These are phyloP conservation scores for Smittia aterrima DNA, from an alignment of 2,888 invertebrate genomes.

Conservation along the genomic window DNA sequence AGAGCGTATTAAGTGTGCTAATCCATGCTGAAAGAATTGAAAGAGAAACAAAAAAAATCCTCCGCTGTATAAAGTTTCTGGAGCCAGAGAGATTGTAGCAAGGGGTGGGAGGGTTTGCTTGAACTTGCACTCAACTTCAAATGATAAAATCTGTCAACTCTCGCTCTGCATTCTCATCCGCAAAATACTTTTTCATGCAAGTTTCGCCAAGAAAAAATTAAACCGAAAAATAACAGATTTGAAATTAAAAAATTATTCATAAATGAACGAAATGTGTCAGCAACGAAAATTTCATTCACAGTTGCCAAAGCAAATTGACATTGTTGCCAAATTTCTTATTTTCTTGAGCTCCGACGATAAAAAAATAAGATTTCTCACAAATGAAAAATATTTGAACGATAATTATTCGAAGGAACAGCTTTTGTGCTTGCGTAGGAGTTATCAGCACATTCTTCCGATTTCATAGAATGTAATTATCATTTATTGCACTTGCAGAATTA, in stretches of 20 bases:
- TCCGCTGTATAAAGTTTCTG: background rate
- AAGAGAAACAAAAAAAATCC: background rate
- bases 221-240: background rate
- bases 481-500: conserved; percentile 8
- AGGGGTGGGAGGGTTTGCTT: background rate
- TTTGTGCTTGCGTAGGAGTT: background rate
- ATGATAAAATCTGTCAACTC: background rate
- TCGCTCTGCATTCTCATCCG: background rate
- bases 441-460: background rate
- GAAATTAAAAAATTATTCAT: conserved; percentile 7
- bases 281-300: conserved; percentile 20
- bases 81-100: too few relatives aligned
- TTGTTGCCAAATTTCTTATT: conserved; percentile 30
- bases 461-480: conserved; percentile 14
- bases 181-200: conserved; percentile 21
- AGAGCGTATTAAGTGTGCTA: conserved; percentile 34
- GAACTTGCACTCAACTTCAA: background rate
- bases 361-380: background rate
- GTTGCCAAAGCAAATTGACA: background rate
- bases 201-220: conserved; percentile 8
- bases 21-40: conserved; percentile 20
- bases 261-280: conserved; percentile 27
- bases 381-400: background rate
- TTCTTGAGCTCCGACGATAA: background rate
- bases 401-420: background rate